These are phyloP conservation scores for Pomatorhinus ruficollis DNA, from an alignment of 2,113 vertebrate genomes.

Conservation along the genomic window DNA sequence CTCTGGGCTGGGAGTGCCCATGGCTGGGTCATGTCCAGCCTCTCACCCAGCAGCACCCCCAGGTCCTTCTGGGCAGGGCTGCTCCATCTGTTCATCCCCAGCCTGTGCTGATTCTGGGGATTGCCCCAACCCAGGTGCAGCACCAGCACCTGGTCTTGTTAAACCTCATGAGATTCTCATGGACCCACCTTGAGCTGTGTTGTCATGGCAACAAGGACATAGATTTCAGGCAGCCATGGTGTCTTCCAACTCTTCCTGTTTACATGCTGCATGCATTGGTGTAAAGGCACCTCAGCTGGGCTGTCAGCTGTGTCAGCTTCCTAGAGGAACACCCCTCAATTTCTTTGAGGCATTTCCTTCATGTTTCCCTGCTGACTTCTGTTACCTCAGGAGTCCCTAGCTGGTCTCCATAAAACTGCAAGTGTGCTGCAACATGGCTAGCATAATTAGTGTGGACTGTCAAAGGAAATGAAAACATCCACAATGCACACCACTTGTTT, in stretches of 20 bases:
- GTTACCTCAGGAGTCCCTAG: background rate
- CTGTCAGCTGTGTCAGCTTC: background rate
- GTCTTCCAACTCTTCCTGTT: background rate
- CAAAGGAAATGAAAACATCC: slow-evolving; percentile 26
- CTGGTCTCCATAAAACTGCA: background rate
- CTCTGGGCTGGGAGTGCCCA: background rate
- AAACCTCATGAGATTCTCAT: background rate
- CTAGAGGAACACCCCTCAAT: background rate
- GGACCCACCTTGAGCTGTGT: background rate
- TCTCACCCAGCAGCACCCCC: background rate
- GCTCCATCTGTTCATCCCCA: background rate
- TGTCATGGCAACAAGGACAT: background rate
- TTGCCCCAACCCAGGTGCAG: rapidly evolving
- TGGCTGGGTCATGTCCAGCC: background rate
- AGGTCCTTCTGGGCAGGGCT: background rate
- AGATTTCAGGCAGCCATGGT: background rate
- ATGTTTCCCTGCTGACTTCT: background rate
- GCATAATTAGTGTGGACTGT: slow-evolving; percentile 12
- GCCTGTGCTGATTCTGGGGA: background rate
- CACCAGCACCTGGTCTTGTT: background rate
- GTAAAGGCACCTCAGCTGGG: background rate
- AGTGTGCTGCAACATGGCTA: background rate
- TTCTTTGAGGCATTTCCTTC: background rate
- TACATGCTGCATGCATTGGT: background rate
- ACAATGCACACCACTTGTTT: background rate